Evolutionary conservation across 2,113 vertebrate species (phyloP).

Genomic region (Australoheros scitulus): DNA sequence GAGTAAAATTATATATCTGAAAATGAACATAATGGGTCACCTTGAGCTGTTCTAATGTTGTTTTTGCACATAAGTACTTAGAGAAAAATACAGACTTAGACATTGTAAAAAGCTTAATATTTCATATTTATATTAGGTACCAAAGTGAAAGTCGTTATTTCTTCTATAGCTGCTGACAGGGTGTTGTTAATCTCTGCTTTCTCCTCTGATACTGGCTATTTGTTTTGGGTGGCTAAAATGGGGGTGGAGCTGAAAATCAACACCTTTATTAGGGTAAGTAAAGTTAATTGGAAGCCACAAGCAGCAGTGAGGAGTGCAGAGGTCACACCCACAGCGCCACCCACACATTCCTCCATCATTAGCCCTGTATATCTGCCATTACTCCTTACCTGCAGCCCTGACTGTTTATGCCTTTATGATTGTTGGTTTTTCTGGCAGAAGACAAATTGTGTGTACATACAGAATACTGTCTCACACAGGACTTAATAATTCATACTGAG

Average conservation of each 20-base stretch:
- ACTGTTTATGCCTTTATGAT: background rate
- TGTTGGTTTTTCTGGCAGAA: background rate
- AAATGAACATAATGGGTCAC: background rate
- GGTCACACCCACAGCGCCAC: background rate
- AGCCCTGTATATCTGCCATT: background rate
- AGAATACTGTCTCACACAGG: background rate
- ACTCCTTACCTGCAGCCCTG: background rate
- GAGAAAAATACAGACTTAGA: background rate
- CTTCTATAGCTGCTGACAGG: background rate
- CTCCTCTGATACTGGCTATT: background rate
- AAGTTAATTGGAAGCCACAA: constrained; percentile 24
- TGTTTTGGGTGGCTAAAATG: background rate
- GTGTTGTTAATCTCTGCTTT: background rate
- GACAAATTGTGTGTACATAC: constrained; percentile 6
- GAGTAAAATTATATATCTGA: background rate
- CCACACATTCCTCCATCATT: constrained; percentile 2
- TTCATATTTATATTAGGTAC: too few species aligned
- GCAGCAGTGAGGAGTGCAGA: constrained; percentile 1
- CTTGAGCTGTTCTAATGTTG: background rate
- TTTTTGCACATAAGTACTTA: too few species aligned
- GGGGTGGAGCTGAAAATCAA: background rate
- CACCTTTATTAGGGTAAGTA: background rate
- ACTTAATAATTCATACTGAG: constrained; percentile 35
- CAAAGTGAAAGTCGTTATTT: background rate
- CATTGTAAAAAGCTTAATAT: background rate